Conservation (phyloP, 2,797 vertebrate species). For the Crypturellus tataupa region DNA sequence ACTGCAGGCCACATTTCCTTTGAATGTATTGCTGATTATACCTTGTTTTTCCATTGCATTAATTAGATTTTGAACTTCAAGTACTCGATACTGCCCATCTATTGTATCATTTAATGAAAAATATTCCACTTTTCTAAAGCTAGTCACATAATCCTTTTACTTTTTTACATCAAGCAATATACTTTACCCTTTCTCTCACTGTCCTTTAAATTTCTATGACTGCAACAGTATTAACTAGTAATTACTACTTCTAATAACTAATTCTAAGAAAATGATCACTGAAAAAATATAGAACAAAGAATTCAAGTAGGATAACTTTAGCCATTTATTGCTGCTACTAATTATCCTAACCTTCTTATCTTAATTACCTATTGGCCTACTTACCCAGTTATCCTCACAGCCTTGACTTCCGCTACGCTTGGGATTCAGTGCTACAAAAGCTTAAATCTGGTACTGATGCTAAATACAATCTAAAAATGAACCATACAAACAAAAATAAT, state of each 20-base stretch:
- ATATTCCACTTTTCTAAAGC: background rate
- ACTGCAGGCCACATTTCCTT: background rate
- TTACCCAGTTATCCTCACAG: conserved; percentile 42
- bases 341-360: conserved; percentile 69
- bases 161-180: background rate
- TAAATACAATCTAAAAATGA: conserved; percentile 23
- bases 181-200: background rate
- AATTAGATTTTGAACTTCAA: background rate
- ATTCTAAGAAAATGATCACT: background rate
- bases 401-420: conserved; percentile 48
- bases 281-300: conserved; percentile 44
- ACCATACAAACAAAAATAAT: background rate
- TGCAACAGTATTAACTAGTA: background rate
- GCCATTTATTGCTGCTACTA: conserved; percentile 42
- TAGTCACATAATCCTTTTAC: background rate
- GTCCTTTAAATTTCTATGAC: background rate
- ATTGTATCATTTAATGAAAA: background rate
- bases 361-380: conserved; percentile 72
- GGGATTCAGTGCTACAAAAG: conserved; percentile 10
- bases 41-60: background rate
- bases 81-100: background rate
- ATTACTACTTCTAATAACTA: background rate
- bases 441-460: conserved; percentile 45
- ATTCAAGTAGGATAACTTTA: conserved; percentile 41
- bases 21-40: background rate